phyloP scores from a whole-genome alignment of 1,140 invertebrate genomes.

The Spodoptera litura region DNA sequence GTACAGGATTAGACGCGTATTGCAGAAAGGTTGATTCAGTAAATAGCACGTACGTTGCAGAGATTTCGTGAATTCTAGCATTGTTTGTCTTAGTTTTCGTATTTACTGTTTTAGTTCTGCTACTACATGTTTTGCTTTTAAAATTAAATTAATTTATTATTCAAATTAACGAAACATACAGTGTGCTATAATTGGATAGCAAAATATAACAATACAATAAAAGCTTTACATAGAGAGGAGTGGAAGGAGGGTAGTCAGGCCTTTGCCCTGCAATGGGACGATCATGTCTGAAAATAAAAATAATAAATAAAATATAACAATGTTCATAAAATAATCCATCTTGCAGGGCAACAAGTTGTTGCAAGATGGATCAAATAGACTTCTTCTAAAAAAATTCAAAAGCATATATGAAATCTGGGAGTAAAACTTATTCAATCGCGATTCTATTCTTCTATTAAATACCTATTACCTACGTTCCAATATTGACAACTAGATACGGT shows the following conservation, averaged over 20 bases:
- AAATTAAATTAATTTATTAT: not conserved
- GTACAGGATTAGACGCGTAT: slow-evolving; percentile 8
- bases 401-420: too few species aligned
- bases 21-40: not conserved
- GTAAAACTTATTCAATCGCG: too few species aligned
- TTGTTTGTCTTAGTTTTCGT: not conserved
- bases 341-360: too few species aligned
- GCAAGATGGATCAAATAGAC: not conserved
- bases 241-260: too few species aligned
- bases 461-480: not conserved
- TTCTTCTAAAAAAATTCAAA: not conserved
- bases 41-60: slow-evolving; percentile 10
- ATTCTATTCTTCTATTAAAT: too few species aligned
- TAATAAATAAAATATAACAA: too few species aligned
- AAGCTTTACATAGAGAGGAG: too few species aligned
- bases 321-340: too few species aligned
- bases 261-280: too few species aligned
- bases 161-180: not conserved
- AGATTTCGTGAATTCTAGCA: slow-evolving; percentile 2
- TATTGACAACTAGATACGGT: not conserved
- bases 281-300: too few species aligned
- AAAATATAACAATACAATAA: too few species aligned
- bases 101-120: not conserved
- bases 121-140: not conserved
- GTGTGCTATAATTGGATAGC: too few species aligned